Evolutionary conservation across 2,888 invertebrate genomes (phyloP), one percentile per base, ranked within the genome.

Genomic region (Dorcus hopei): DNA sequence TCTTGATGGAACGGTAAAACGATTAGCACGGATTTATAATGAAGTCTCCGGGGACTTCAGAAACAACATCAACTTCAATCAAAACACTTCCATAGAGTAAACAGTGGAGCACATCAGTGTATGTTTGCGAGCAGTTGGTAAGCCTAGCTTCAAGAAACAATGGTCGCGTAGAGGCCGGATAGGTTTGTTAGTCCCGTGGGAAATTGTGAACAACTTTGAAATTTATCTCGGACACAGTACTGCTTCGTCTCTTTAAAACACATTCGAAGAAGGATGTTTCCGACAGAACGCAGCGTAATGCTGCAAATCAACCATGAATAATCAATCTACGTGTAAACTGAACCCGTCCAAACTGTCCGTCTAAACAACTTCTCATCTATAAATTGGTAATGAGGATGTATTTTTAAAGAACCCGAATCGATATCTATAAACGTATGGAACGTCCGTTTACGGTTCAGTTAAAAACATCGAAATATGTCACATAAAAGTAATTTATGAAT

Each of bases 121-220:
- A 33, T 33, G 26, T 33, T 33, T 33, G 26, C 26, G 26, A 33
- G 26, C 26, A 33, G 26, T 33, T 33, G 26, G 26, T 33, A 33
- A 33, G 26, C 26, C 26, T 7, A 33, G 26, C 26, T 33, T 33
- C 26, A 33, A 33, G 26, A 57, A 57, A 57, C 57, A 57, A 57
- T 57, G 53, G 58, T 51, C 53, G 50, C 40, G 16, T 47, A 53
- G 49, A 53, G 40, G 26, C 26, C 51, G 56, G 62, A 64, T 64
- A 60, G 62, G 64, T 64, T 64, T 64, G 64, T 62, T 49, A 51
- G 26, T 57, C 64, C 60, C 61, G 16, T n/a, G 64, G 64, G 64
- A 64, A 64, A 64, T 64, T 54, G 54, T 26, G 49, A 38, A 43
- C 57, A 60, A 60, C 52, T 60, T 57, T 49, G 52, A 52, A 60